Conservation (phyloP, 2,797 vertebrate species). For the Anableps anableps region DNA sequence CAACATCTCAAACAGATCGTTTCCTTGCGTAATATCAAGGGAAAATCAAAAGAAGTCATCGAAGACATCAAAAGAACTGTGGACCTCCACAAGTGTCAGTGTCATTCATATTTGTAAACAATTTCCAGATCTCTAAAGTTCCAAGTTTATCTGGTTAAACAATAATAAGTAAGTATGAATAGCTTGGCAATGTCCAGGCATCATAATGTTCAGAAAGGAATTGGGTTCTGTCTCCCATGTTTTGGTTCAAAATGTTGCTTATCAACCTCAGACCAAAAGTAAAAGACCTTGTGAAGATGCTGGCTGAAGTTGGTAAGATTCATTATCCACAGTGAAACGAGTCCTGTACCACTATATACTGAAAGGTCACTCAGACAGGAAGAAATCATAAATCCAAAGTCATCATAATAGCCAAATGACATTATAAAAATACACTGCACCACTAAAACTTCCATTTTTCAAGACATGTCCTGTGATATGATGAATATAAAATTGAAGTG, state of each 20-base stretch:
- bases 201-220: neutral
- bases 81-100: neutral
- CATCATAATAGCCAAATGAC: too few relatives aligned
- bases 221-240: neutral
- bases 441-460: neutral
- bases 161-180: neutral
- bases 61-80: neutral
- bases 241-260: neutral
- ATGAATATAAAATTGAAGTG: neutral
- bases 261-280: neutral
- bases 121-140: neutral
- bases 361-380: too few relatives aligned
- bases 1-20: neutral
- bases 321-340: neutral
- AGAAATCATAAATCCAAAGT: too few relatives aligned
- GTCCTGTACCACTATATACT: too few relatives aligned
- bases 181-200: neutral
- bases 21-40: neutral
- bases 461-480: neutral
- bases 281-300: neutral
- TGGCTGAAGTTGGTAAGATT: neutral
- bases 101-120: neutral
- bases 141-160: neutral
- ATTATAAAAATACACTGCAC: too few relatives aligned
- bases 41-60: neutral